Conservation (phyloP, 2,113 vertebrate species). For the Nipponia nippon region DNA sequence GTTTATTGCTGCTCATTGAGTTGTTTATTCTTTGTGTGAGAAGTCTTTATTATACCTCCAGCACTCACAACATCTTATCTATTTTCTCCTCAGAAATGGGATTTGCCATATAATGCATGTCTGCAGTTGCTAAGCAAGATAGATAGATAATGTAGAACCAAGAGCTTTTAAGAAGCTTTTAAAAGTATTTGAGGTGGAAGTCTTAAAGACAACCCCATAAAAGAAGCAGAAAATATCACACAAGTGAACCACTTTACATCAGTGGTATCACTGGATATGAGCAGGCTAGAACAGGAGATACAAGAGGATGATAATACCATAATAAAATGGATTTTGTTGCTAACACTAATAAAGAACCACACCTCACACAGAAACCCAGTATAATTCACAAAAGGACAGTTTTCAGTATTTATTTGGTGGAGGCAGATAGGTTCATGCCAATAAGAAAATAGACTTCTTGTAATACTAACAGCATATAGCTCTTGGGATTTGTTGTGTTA, state of each 20-base stretch:
- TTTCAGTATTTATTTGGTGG: neutral
- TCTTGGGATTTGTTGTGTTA: neutral
- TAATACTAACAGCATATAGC: neutral
- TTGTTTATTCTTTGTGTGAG: slow-evolving; percentile 73
- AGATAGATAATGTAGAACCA: neutral
- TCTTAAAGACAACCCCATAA: neutral
- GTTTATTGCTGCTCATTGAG: slow-evolving; percentile 78
- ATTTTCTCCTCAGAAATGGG: slow-evolving; percentile 13
- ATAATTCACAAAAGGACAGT: neutral
- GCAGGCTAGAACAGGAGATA: neutral
- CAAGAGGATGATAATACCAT: neutral
- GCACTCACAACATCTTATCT: slow-evolving; percentile 45
- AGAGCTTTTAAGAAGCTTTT: slow-evolving; percentile 46
- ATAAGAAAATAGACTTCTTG: neutral
- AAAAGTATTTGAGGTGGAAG: slow-evolving; percentile 23
- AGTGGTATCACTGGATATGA: neutral
- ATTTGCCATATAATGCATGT: neutral
- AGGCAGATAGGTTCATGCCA: neutral
- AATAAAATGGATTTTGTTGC: neutral
- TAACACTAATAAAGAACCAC: neutral
- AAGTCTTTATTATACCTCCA: slow-evolving; percentile 74
- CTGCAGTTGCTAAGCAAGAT: slow-evolving; percentile 29
- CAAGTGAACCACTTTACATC: neutral
- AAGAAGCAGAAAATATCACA: neutral
- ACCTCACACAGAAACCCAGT: neutral